phyloP scores from a whole-genome alignment of 2,888 invertebrate species.

The Hydropsyche betteni region DNA sequence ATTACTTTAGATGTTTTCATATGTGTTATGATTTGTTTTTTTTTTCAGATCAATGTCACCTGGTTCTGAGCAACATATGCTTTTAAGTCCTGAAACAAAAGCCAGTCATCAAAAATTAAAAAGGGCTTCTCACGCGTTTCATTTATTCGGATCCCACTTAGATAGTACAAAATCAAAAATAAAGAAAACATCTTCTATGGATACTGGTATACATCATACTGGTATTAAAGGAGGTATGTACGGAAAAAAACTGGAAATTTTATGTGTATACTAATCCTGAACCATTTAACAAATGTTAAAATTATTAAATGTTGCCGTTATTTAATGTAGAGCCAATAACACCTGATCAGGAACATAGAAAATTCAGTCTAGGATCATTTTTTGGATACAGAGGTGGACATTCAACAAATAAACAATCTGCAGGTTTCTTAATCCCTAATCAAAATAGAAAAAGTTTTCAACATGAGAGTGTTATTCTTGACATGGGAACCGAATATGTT shows the following conservation, averaged over 20 bases:
- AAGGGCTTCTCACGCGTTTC: conserved; percentile 58
- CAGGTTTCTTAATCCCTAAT: not conserved
- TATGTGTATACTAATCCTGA: too few species aligned
- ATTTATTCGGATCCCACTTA: conserved; percentile 63
- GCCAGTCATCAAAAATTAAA: conserved; percentile 57
- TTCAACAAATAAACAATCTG: conserved; percentile 50
- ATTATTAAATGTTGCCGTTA: not conserved
- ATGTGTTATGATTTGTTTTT: conserved; percentile 12
- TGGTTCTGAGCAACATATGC: conserved; percentile 61
- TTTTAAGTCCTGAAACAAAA: conserved; percentile 58
- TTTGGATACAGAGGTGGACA: conserved; percentile 60
- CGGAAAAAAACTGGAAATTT: not conserved
- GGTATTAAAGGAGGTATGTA: conserved; percentile 55
- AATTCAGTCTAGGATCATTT: conserved; percentile 64
- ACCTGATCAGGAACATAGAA: conserved; percentile 58
- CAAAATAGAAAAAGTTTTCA: conserved; percentile 55
- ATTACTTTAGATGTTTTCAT: not conserved
- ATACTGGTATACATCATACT: conserved; percentile 67
- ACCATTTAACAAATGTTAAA: not conserved
- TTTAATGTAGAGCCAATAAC: conserved; percentile 31
- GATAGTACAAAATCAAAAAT: conserved; percentile 59
- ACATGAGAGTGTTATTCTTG: conserved; percentile 59
- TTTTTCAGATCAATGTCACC: conserved; percentile 62
- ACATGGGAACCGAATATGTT: conserved; percentile 63
- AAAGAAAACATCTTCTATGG: conserved; percentile 65